Conservation (phyloP, 1,140 invertebrate genomes). For the Scaptomyza pallida region DNA sequence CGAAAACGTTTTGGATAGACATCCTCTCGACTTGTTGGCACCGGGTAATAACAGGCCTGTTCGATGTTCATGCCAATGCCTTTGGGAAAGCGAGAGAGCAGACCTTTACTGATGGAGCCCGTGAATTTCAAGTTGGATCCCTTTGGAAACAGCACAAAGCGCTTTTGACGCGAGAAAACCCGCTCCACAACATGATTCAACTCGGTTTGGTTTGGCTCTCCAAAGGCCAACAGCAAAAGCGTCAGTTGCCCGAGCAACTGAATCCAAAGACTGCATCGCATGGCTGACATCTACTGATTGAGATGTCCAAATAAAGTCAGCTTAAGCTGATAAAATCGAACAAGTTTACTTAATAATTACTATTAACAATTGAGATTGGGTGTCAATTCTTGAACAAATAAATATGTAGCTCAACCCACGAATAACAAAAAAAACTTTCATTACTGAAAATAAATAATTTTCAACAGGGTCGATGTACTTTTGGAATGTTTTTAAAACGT, state of each 20-base stretch:
- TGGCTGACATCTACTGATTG: conserved; percentile 60
- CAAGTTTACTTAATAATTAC: conserved; percentile 19
- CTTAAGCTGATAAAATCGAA: conserved; percentile 7
- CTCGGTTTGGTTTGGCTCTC: conserved; percentile 33
- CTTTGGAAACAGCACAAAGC: conserved; percentile 70
- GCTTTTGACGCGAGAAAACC: conserved; percentile 70
- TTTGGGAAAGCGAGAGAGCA: conserved; percentile 55
- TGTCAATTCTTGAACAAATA: conserved; percentile 36
- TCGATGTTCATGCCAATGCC: conserved; percentile 68
- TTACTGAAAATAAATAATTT: too few species aligned
- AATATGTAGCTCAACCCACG: background rate
- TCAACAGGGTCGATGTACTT: too few species aligned
- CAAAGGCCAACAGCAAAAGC: background rate
- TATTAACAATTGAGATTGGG: background rate
- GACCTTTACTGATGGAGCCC: conserved; percentile 53
- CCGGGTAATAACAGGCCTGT: conserved; percentile 70
- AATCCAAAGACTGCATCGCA: conserved; percentile 47
- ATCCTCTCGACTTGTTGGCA: conserved; percentile 64
- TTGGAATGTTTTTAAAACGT: too few species aligned
- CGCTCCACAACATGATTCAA: conserved; percentile 62
- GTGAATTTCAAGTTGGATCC: conserved; percentile 73
- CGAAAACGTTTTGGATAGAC: conserved; percentile 73
- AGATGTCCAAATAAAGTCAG: conserved; percentile 19
- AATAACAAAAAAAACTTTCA: background rate
- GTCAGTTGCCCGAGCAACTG: conserved; percentile 24